phyloP scores from a whole-genome alignment of 2,113 vertebrate species.

The Fregata magnificens region DNA sequence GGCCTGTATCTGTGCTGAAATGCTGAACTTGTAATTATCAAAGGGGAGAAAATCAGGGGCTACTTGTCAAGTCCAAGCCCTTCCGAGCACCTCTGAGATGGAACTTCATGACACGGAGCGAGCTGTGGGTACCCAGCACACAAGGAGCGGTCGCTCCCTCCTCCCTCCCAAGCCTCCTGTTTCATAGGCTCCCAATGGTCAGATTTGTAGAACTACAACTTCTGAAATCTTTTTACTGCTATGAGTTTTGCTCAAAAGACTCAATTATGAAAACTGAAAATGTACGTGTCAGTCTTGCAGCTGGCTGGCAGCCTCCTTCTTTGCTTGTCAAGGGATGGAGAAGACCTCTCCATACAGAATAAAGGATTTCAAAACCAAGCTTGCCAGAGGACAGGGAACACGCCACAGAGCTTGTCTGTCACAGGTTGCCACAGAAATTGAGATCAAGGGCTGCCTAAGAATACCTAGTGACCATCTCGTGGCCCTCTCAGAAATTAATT shows the following conservation, averaged over 20 bases:
- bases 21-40: not conserved
- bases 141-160: not conserved
- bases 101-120: not conserved
- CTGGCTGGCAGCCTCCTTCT: not conserved
- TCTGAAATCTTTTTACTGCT: not conserved
- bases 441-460: not conserved
- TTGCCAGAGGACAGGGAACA: not conserved
- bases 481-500: not conserved
- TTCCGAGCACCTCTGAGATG: not conserved
- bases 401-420: not conserved
- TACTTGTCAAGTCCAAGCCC: not conserved
- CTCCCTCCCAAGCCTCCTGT: not conserved
- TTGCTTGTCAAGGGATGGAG: not conserved
- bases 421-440: not conserved
- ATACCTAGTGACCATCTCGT: not conserved
- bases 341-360: not conserved
- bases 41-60: not conserved
- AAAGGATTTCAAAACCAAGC: not conserved
- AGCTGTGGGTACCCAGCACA: not conserved
- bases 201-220: not conserved
- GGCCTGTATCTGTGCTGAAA: not conserved
- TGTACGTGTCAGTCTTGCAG: accelerated
- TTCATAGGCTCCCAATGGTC: not conserved
- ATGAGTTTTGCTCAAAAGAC: not conserved
- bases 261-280: not conserved